A percentile compares a stretch with the other conserved stretches of the same genome.
phyloP scores from a whole-genome alignment of 2,888 invertebrate genomes.

The Chymomyza caudatula region DNA sequence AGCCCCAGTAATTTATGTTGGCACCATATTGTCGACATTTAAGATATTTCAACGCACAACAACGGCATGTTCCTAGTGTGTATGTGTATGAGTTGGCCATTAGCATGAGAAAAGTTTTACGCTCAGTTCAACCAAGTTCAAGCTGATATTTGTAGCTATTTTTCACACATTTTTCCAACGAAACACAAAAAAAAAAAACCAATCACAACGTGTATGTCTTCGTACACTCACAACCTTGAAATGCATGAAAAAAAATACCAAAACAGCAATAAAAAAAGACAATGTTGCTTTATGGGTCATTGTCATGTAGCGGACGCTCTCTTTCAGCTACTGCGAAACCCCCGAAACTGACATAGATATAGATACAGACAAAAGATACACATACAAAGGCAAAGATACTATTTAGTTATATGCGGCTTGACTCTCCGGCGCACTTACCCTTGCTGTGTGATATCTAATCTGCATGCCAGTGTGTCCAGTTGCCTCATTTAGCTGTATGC shows the following conservation, averaged over 20 bases:
- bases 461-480: constrained; percentile 89
- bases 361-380: neutral
- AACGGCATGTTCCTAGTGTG: neutral
- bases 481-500: constrained; percentile 89
- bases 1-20: neutral
- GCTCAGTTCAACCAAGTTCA: neutral
- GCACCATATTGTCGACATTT: neutral
- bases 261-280: constrained; percentile 14
- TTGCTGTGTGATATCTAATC: constrained; percentile 88
- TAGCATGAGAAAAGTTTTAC: neutral
- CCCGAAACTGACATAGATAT: neutral
- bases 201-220: constrained; percentile 17
- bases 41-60: neutral
- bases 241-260: constrained; percentile 40
- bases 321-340: neutral
- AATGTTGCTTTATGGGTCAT: constrained; percentile 41
- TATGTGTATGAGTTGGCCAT: neutral
- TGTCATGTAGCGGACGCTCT: constrained; percentile 19
- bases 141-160: neutral
- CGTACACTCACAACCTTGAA: constrained; percentile 43
- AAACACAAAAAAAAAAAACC: constrained; percentile 2
- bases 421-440: constrained; percentile 75
- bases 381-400: neutral
- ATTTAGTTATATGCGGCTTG: neutral
- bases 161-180: neutral